Evolutionary conservation across 2,888 invertebrate species (phyloP).

Genomic region (Margaritifera margaritifera): DNA sequence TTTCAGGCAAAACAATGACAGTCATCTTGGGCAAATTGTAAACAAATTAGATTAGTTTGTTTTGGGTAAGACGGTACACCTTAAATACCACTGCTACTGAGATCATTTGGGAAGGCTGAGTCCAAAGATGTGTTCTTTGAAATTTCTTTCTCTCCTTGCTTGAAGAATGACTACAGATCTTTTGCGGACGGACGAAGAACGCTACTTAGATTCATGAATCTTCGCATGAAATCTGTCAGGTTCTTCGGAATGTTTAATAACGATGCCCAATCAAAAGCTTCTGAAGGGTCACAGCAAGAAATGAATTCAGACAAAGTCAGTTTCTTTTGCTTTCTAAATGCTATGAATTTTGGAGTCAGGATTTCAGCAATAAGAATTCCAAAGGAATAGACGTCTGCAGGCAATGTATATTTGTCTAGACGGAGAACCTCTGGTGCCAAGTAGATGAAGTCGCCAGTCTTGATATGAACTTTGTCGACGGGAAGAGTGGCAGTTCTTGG

Average conservation of each 20-base stretch:
- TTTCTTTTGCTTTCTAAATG: constrained; percentile 19
- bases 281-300: constrained; percentile 19
- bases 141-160: too few relatives aligned
- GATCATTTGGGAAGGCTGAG: too few relatives aligned
- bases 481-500: constrained; percentile 53
- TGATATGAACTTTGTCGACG: constrained; percentile 25
- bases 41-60: too few relatives aligned
- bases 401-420: constrained; percentile 51
- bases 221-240: constrained; percentile 7
- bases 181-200: too few relatives aligned
- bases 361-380: constrained; percentile 41
- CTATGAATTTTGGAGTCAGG: constrained; percentile 6
- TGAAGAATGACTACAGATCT: too few relatives aligned
- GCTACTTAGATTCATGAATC: constrained; percentile 3
- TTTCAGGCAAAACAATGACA: too few relatives aligned
- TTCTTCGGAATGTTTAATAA: too few relatives aligned
- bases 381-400: constrained; percentile 60
- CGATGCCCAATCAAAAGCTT: constrained; percentile 18
- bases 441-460: constrained; percentile 53
- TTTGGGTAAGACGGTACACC: too few relatives aligned
- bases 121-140: too few relatives aligned
- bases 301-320: constrained; percentile 29
- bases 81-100: too few relatives aligned
- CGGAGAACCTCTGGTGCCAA: constrained; percentile 63
- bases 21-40: too few relatives aligned